Base-by-base conservation (phyloP, 2,888 invertebrate species). In the Drosophila peninsularis region DNA sequence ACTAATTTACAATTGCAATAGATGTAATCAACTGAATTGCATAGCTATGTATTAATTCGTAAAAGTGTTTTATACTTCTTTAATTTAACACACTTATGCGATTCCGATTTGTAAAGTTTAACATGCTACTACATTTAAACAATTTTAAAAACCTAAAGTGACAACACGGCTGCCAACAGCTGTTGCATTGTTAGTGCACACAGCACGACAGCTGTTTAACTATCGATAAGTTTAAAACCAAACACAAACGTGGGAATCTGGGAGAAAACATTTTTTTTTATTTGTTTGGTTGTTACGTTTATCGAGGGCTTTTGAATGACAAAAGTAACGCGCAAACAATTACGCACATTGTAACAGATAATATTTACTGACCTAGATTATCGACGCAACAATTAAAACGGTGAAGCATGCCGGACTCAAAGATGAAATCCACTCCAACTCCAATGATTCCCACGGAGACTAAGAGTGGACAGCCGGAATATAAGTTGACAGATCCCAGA, bases 401-500 rank as follows among this genome's bases (percentile, higher is more conserved):
- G 10, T 30, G 19, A 41, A 30, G 6, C 47, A 69, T 66, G 69
- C 49, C 69, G 41, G 60, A 83, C 45, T 61, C 57, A 30, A 62
- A 54, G 11, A 49, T 27, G 32, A 80, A 42, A 24, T 13, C 63
- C 17, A 71, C 50, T 50, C n/a, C 41, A 19, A 27, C n/a, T 49
- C 30, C 36, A 17, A 27, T n/a, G 17, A 14, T 36, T 32, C 30
- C 47, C 6, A 47, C 32, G 44, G 7, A 62, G n/a, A 19, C 11
- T 7, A 53, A 14, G 2, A 61, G 39, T 52, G 62, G 47, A 41
- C 44, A 57, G 24, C 10, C 60, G 1, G 49, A 61, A 39, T 61
- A 47, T n/a, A 79, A 78, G 13, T 83, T 93, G 70, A 96, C 97
- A 90, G 97, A 97, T 91, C 96, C 96, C 5, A 94, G 94, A 83